Conservation (phyloP, 2,888 invertebrate genomes). For the Drosophila leonis region DNA sequence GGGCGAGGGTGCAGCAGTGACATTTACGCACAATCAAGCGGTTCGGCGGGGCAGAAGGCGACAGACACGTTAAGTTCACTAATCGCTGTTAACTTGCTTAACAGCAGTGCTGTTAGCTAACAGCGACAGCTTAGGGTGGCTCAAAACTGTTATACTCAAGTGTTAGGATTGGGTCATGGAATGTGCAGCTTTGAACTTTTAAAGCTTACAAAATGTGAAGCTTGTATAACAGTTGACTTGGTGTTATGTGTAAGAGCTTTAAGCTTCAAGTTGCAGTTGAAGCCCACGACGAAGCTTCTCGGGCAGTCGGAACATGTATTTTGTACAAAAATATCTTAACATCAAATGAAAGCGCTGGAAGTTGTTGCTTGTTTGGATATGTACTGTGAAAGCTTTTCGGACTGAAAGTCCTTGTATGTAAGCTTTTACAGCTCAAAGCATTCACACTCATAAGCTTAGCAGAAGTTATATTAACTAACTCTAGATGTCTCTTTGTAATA, state of each 20-base stretch:
- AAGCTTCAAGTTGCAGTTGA: not conserved
- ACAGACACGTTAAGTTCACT: constrained; percentile 10
- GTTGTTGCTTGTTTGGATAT: not conserved
- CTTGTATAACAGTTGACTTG: constrained; percentile 4
- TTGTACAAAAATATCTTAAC: not conserved
- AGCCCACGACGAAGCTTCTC: not conserved
- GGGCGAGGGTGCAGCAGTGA: constrained; percentile 1
- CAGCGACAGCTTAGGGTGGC: not conserved
- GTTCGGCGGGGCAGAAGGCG: constrained; percentile 3
- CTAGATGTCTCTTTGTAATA: constrained; percentile 16
- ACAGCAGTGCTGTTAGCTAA: constrained; percentile 25
- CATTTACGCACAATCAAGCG: constrained; percentile 49
- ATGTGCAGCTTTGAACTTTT: not conserved
- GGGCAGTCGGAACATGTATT: not conserved
- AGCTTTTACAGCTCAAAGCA: constrained; percentile 24
- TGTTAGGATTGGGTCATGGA: not conserved
- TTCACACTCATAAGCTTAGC: not conserved
- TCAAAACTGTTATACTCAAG: constrained; percentile 28
- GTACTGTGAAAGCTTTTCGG: not conserved
- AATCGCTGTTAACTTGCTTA: constrained; percentile 37
- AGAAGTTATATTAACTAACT: not conserved
- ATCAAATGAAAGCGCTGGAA: not conserved
- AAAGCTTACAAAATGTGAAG: no score
- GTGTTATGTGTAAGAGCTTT: not conserved
- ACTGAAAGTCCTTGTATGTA: no score